These are phyloP conservation scores for Sapajus apella DNA, from an alignment of 2,113 vertebrate species.

Conservation along the genomic window DNA sequence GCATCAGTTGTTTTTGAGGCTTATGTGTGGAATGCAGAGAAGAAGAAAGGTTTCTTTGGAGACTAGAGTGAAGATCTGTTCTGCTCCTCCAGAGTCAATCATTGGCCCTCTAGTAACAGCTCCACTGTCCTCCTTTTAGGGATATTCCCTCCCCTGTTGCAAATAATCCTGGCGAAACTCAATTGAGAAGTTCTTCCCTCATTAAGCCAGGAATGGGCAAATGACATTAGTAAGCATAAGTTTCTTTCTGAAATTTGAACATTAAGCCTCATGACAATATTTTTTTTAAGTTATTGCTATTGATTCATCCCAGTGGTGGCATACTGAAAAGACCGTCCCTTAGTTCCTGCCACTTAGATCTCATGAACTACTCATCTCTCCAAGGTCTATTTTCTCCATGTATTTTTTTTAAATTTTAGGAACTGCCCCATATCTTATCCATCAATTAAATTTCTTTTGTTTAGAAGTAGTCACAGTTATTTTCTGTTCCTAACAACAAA, in stretches of 20 bases:
- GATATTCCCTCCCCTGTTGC: background rate
- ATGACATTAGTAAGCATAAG: background rate
- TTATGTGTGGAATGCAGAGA: background rate
- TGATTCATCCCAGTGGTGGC: background rate
- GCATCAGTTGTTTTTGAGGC: background rate
- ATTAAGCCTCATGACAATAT: background rate
- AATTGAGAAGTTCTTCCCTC: background rate
- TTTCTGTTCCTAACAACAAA: background rate
- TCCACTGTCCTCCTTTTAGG: background rate
- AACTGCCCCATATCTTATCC: background rate
- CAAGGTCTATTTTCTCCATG: background rate
- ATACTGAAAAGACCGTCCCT: background rate
- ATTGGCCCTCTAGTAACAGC: background rate
- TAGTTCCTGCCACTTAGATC: background rate
- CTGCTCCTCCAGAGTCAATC: background rate
- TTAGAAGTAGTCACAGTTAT: background rate
- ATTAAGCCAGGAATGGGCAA: background rate
- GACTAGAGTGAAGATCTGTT: background rate
- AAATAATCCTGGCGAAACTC: background rate
- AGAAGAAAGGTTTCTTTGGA: background rate
- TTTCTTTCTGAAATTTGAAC: slow-evolving; percentile 3
- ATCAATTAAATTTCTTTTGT: background rate
- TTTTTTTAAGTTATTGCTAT: background rate
- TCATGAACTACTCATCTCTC: background rate
- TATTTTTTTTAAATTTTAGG: background rate